Conservation (phyloP, 2,888 invertebrate species). For the Pogonocherus hispidulus region DNA sequence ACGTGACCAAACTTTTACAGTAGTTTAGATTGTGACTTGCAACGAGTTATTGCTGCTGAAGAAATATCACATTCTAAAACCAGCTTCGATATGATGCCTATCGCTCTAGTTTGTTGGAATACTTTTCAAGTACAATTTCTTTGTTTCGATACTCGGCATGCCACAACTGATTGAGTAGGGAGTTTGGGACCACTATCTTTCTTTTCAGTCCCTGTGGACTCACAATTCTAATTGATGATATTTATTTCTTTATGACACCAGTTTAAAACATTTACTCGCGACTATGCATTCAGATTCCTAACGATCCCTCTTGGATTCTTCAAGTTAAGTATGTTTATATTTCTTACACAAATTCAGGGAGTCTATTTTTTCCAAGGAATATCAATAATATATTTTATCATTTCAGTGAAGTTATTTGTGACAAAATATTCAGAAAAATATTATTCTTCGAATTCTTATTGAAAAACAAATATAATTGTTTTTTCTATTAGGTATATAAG, state of each 20-base stretch:
- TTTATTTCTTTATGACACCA: conserved; percentile 59
- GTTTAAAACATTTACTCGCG: conserved; percentile 50
- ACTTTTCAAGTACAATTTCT: conserved; percentile 68
- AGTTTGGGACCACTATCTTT: conserved; percentile 64
- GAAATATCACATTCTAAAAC: conserved; percentile 65
- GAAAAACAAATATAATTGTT: too few relatives aligned
- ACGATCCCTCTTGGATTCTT: conserved; percentile 12
- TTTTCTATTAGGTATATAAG: too few relatives aligned
- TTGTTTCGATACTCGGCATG: conserved; percentile 65
- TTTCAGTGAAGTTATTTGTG: too few relatives aligned
- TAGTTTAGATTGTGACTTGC: conserved; percentile 68
- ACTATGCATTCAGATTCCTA: conserved; percentile 35
- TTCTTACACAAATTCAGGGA: neutral
- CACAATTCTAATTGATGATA: conserved; percentile 63
- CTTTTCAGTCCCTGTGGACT: conserved; percentile 58
- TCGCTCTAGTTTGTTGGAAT: conserved; percentile 65
- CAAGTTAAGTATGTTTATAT: neutral
- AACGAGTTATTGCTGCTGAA: conserved; percentile 58
- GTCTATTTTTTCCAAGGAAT: too few relatives aligned
- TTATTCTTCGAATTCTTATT: too few relatives aligned
- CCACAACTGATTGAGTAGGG: conserved; percentile 68
- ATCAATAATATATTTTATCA: too few relatives aligned
- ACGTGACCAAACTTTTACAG: conserved; percentile 82
- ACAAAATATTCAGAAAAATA: too few relatives aligned
- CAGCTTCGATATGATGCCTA: conserved; percentile 64